These are phyloP conservation scores for Brotula barbata DNA, from an alignment of 2,797 vertebrate species.

Conservation along the genomic window DNA sequence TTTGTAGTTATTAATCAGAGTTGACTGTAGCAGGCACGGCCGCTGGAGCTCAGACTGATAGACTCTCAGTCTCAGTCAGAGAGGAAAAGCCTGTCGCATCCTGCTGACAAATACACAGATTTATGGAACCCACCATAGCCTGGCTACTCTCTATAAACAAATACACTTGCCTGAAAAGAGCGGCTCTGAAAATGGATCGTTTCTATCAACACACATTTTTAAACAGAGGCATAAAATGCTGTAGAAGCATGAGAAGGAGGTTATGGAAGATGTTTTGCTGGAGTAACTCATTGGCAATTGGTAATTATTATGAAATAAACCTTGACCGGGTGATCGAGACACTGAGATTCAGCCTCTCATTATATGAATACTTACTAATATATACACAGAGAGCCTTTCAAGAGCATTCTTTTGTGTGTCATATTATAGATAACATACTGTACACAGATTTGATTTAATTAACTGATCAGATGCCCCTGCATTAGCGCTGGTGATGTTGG, in stretches of 20 bases:
- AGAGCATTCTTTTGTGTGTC: too few species aligned
- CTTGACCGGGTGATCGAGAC: too few species aligned
- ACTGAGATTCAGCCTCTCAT: too few species aligned
- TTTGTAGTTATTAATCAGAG: constrained; percentile 83
- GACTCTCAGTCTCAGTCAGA: constrained; percentile 79
- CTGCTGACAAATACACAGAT: constrained; percentile 79
- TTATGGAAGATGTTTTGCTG: constrained; percentile 55
- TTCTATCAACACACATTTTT: constrained; percentile 61
- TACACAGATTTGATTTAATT: constrained; percentile 64
- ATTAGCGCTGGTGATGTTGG: constrained; percentile 63
- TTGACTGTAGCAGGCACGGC: constrained; percentile 77
- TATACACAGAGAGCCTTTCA: too few species aligned
- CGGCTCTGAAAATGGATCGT: constrained; percentile 66
- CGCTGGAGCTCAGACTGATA: constrained; percentile 80
- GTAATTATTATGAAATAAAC: too few species aligned
- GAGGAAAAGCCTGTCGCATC: constrained; percentile 78
- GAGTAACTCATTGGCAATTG: too few species aligned
- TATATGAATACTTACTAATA: too few species aligned
- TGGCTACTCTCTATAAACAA: constrained; percentile 72
- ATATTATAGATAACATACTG: constrained; percentile 37
- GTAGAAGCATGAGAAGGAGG: constrained; percentile 40
- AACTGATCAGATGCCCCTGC: constrained; percentile 67
- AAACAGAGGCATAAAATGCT: constrained; percentile 36
- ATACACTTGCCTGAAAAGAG: constrained; percentile 75
- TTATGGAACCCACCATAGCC: constrained; percentile 75